Evolutionary conservation across 2,888 invertebrate genomes (phyloP).

Genomic region (Fragum sueziense): DNA sequence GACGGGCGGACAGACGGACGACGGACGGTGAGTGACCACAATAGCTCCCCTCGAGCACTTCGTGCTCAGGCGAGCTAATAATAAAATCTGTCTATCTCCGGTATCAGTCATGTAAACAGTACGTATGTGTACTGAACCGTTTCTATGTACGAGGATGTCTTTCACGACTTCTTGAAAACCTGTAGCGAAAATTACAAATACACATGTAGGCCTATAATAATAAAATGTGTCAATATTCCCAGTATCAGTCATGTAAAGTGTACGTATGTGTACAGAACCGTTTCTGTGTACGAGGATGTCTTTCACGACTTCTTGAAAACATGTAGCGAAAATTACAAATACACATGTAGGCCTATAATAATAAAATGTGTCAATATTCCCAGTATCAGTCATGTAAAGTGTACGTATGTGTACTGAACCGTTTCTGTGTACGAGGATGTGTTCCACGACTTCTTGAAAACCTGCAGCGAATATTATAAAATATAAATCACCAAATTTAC

Average conservation of each 20-base stretch:
- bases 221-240: conserved; percentile 33
- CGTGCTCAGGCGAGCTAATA: no score
- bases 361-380: conserved; percentile 31
- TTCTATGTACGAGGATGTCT: conserved; percentile 50
- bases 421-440: conserved; percentile 52
- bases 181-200: no score
- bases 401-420: conserved; percentile 44
- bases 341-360: no score
- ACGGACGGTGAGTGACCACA: no score
- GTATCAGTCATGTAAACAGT: conserved; percentile 46
- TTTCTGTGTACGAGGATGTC: conserved; percentile 53
- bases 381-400: conserved; percentile 41
- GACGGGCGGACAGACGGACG: no score
- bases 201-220: no score
- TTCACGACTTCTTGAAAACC: conserved; percentile 50
- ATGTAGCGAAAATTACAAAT: no score
- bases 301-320: conserved; percentile 46
- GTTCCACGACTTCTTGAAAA: conserved; percentile 43
- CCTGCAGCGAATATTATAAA: no score
- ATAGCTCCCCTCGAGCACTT: no score
- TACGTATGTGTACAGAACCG: conserved; percentile 43
- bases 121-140: conserved; percentile 45
- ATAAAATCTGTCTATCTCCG: no score
- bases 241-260: conserved; percentile 42
- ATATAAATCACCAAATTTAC: no score